Conservation (phyloP, 2,113 vertebrate species). For the Phyllopteryx taeniolatus region DNA sequence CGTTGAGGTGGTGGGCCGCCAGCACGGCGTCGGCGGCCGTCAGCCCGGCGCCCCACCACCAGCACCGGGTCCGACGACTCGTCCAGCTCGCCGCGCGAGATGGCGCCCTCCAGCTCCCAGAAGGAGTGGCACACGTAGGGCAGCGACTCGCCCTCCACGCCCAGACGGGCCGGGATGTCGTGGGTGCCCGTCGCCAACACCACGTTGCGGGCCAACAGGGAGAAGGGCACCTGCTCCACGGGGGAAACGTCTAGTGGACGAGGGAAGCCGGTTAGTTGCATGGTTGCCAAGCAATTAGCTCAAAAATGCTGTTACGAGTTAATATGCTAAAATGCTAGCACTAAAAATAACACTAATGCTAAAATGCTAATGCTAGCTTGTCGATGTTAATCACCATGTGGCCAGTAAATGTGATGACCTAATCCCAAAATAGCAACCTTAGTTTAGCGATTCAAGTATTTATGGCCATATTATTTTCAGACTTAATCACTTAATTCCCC, state of each 20-base stretch:
- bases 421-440: not conserved
- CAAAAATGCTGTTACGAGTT: not conserved
- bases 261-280: not conserved
- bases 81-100: conserved; percentile 62
- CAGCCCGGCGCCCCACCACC: conserved; percentile 78
- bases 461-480: not conserved
- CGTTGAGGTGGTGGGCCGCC: conserved; percentile 71
- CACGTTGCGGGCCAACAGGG: conserved; percentile 67
- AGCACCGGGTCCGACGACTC: conserved; percentile 68
- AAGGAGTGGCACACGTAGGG: conserved; percentile 76
- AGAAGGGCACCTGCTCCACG: conserved; percentile 58
- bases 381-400: not conserved
- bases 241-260: conserved; percentile 32
- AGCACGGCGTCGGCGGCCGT: conserved; percentile 76
- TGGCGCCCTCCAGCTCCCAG: conserved; percentile 75
- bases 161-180: conserved; percentile 70
- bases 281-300: not conserved
- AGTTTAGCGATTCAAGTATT: not conserved
- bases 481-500: too few species aligned
- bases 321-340: not conserved
- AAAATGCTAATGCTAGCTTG: not conserved
- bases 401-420: not conserved
- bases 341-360: too few species aligned
- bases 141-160: conserved; percentile 73
- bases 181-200: conserved; percentile 78